Conservation (phyloP, 2,797 vertebrate species). For the Lagorchestes hirsutus region DNA sequence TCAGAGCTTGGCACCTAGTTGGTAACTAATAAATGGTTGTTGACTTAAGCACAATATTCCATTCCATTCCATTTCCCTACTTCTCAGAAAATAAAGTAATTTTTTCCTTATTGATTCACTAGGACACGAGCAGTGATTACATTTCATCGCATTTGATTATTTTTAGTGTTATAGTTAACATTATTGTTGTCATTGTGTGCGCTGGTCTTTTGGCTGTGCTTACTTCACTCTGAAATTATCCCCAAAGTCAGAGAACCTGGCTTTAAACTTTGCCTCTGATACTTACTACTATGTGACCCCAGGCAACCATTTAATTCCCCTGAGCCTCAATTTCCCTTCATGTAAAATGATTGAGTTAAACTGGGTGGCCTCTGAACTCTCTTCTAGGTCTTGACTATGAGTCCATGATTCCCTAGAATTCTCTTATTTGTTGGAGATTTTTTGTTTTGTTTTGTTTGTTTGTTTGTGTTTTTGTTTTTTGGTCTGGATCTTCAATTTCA, state of each 20-base stretch:
- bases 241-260: neutral
- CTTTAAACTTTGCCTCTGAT: neutral
- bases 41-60: neutral
- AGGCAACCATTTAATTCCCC: neutral
- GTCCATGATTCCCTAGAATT: neutral
- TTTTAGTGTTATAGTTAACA: neutral
- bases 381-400: neutral
- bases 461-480: too few relatives aligned
- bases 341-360: neutral
- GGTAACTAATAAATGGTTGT: neutral
- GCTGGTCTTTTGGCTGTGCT: neutral
- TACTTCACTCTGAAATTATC: neutral
- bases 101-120: neutral
- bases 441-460: too few relatives aligned
- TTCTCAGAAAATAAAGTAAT: neutral
- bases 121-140: neutral
- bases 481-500: neutral
- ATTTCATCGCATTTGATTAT: neutral
- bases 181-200: neutral
- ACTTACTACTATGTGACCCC: neutral
- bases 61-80: neutral
- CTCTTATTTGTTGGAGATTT: neutral
- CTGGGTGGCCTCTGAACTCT: neutral
- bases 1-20: neutral
- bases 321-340: neutral